Evolutionary conservation across 2,113 vertebrate species (phyloP).

Genomic region (Carollia perspicillata): DNA sequence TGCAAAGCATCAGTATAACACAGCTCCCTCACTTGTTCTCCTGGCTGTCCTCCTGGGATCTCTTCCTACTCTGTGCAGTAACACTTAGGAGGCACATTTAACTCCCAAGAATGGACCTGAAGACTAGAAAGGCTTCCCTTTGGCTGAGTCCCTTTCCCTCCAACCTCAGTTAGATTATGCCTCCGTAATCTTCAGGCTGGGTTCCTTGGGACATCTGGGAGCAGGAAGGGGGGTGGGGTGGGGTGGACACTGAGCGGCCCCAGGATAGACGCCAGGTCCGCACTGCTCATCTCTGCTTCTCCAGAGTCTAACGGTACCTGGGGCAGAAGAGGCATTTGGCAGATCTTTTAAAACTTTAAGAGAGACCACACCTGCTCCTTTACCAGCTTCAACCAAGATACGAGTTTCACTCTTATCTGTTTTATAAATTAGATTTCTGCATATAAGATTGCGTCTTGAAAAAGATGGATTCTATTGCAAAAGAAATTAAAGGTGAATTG

Average conservation of each 20-base stretch:
- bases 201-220: neutral
- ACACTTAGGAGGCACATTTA: neutral
- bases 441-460: neutral
- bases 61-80: neutral
- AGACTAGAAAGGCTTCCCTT: neutral
- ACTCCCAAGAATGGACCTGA: neutral
- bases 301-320: neutral
- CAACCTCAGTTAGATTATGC: neutral
- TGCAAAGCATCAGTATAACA: neutral
- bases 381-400: neutral
- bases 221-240: too few species aligned
- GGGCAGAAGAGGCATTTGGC: neutral
- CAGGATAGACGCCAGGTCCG: neutral
- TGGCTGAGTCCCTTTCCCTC: neutral
- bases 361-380: neutral
- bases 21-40: neutral
- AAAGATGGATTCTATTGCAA: neutral
- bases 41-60: neutral
- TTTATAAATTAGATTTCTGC: constrained; percentile 28
- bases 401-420: neutral
- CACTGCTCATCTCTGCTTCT: neutral
- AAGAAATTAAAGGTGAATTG: neutral
- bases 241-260: neutral
- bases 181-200: neutral
- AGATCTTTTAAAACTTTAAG: neutral